Evolutionary conservation across 37 sponge, comb jelly and placozoan species (phyloP).

Genomic region (Amphimedon queenslandica): DNA sequence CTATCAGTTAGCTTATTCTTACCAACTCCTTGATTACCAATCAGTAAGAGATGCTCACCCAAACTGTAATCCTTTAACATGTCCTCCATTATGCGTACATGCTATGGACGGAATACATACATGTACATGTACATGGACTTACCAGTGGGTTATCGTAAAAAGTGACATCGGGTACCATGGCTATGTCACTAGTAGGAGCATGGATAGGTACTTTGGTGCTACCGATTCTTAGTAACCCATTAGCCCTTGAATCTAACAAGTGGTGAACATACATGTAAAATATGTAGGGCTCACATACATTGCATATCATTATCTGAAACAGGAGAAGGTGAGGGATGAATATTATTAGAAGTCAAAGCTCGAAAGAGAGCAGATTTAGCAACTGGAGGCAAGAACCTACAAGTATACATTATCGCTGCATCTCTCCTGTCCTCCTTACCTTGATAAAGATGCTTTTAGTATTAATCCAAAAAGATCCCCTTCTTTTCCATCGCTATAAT

Average conservation of each 20-base stretch:
- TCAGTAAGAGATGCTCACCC: slow-evolving; percentile 85
- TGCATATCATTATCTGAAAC: too few species aligned
- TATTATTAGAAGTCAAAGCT: slow-evolving; percentile 43
- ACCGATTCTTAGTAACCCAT: slow-evolving; percentile 57
- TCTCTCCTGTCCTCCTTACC: slow-evolving; percentile 12
- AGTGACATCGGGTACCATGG: slow-evolving; percentile 71
- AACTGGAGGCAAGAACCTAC: slow-evolving; percentile 81
- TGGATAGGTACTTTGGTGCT: slow-evolving; percentile 14
- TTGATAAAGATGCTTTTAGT: slow-evolving; percentile 65
- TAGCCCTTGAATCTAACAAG: slow-evolving; percentile 14
- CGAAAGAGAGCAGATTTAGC: slow-evolving; percentile 44
- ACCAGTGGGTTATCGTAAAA: slow-evolving; percentile 86
- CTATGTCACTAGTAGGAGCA: slow-evolving; percentile 23
- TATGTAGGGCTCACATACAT: too few species aligned
- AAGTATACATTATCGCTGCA: not conserved
- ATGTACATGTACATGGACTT: not conserved
- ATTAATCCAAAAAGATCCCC: slow-evolving; percentile 36
- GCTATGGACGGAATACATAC: slow-evolving; percentile 34
- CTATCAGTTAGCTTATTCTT: slow-evolving; percentile 92
- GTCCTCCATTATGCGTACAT: slow-evolving; percentile 64
- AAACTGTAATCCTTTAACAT: slow-evolving; percentile 61
- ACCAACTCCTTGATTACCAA: slow-evolving; percentile 95
- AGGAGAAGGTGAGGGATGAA: slow-evolving; percentile 14
- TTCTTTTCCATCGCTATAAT: slow-evolving; percentile 11
- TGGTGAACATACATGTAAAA: too few species aligned